phyloP scores from a whole-genome alignment of 2,113 vertebrate species.

The Sakesphorus luctuosus region DNA sequence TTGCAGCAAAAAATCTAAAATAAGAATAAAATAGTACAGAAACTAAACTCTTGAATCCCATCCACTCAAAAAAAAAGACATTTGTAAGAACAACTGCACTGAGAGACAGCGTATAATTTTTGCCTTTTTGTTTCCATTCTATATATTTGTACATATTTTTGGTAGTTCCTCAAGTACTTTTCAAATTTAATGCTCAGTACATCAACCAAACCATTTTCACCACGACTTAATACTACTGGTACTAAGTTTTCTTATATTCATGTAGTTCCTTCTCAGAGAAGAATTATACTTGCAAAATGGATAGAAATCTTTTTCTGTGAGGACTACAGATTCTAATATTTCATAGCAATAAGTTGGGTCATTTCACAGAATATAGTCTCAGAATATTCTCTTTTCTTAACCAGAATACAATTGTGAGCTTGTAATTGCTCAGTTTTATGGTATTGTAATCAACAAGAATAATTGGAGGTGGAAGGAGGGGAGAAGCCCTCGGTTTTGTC shows the following conservation, averaged over 20 bases:
- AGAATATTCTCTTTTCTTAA: not conserved
- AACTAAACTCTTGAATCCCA: not conserved
- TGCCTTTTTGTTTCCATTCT: not conserved
- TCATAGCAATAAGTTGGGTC: not conserved
- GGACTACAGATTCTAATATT: not conserved
- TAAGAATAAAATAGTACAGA: not conserved
- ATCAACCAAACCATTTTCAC: not conserved
- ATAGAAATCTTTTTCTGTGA: not conserved
- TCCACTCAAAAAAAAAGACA: not conserved
- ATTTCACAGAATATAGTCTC: not conserved
- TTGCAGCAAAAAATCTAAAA: not conserved
- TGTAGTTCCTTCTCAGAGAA: not conserved
- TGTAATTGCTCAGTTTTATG: not conserved
- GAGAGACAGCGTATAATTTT: not conserved
- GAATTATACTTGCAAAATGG: not conserved
- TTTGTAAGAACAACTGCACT: not conserved
- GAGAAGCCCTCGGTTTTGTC: not conserved
- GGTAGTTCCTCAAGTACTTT: not conserved
- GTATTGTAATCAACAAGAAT: not conserved
- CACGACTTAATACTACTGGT: not conserved
- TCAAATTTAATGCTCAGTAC: not conserved
- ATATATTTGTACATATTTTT: not conserved
- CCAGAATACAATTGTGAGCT: not conserved
- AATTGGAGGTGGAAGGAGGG: not conserved
- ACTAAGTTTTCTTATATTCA: not conserved